Evolutionary conservation across 2,797 vertebrate species (phyloP).

Genomic region (Taeniopygia guttata): DNA sequence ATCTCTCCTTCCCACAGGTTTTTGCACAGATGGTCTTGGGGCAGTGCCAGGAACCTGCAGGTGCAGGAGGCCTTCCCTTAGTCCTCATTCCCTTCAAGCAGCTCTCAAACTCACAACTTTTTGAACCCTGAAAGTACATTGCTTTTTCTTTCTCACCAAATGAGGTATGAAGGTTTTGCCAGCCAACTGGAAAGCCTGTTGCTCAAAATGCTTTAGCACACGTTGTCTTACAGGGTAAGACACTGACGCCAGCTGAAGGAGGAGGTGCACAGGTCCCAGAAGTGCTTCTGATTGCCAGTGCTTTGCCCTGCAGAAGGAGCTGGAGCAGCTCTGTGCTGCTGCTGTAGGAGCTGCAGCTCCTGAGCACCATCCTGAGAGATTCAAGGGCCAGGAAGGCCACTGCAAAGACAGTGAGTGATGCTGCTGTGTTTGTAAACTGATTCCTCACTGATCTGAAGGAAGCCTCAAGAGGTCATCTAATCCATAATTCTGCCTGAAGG

Average conservation of each 20-base stretch:
- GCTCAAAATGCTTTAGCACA: background rate
- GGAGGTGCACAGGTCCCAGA: background rate
- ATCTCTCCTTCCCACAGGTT: background rate
- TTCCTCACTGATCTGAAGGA: background rate
- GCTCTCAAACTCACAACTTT: background rate
- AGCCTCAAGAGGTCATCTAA: background rate
- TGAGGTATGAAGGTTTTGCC: background rate
- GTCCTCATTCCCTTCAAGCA: background rate
- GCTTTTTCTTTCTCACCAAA: background rate
- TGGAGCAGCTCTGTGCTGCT: background rate
- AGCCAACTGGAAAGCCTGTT: background rate
- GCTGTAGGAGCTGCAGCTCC: no score
- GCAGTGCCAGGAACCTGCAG: background rate
- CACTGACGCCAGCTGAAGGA: background rate
- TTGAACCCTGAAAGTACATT: background rate
- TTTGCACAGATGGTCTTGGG: slow-evolving; percentile 2
- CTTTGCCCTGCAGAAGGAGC: background rate
- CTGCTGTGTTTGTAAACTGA: background rate
- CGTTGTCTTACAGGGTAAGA: background rate
- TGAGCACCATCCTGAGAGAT: background rate
- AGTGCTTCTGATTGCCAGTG: background rate
- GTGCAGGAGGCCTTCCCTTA: background rate
- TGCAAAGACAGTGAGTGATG: background rate
- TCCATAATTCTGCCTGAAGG: background rate
- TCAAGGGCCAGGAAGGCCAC: background rate